Conservation (phyloP, 2,797 vertebrate genomes). For the Micromesistius poutassou region DNA sequence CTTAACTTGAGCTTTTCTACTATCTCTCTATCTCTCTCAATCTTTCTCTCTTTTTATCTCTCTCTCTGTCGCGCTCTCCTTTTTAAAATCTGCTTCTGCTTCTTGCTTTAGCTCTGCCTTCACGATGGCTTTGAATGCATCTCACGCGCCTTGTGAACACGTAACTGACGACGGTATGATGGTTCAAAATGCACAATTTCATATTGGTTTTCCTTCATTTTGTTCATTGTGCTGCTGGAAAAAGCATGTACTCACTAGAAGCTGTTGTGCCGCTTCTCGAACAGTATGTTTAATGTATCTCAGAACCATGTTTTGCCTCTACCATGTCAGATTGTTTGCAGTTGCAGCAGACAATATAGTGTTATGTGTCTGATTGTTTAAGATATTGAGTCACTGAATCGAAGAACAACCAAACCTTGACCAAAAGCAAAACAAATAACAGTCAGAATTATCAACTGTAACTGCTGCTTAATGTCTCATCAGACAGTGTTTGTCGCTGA, state of each 20-base stretch:
- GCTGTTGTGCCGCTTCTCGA: not conserved
- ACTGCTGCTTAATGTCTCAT: not conserved
- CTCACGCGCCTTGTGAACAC: not conserved
- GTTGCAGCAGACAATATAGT: not conserved
- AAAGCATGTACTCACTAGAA: not conserved
- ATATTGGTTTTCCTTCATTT: not conserved
- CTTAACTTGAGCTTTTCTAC: conserved; percentile 33
- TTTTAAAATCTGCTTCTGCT: not conserved
- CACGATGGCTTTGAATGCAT: conserved; percentile 1
- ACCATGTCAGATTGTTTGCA: not conserved
- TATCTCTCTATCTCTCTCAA: conserved; percentile 23
- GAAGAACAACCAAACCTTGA: not conserved
- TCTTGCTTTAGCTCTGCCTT: not conserved
- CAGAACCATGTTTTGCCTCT: not conserved
- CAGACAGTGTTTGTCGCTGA: not conserved
- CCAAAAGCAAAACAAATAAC: not conserved
- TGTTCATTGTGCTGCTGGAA: not conserved
- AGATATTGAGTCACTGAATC: not conserved
- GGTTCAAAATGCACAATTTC: conserved; percentile 2
- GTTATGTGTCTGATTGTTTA: not conserved
- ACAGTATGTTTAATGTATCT: not conserved
- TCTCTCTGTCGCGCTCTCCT: conserved; percentile 23
- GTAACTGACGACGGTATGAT: not conserved
- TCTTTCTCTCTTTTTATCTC: conserved; percentile 26
- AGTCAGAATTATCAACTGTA: not conserved